Percentiles rank a stretch among this genome's conserved stretches.
These are phyloP conservation scores for Acipenser transmontanus DNA, from an alignment of 2,797 vertebrate species.

Conservation along the genomic window DNA sequence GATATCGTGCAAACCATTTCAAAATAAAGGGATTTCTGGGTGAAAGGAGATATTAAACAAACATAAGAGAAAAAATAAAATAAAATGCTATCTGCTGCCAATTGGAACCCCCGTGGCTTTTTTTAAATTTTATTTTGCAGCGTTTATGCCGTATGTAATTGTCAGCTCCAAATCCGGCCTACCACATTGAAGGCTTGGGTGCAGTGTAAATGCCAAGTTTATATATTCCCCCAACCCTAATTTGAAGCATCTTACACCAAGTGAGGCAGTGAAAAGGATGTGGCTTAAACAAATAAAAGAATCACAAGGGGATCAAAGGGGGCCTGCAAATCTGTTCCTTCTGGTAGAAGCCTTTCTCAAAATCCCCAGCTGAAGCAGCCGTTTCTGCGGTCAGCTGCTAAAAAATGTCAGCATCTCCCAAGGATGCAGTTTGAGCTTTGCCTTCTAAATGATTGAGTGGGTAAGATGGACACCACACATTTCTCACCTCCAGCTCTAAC, in stretches of 20 bases:
- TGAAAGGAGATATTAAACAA: not conserved
- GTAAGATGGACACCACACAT: constrained; percentile 19
- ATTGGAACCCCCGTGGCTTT: not conserved
- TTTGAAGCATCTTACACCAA: constrained; percentile 81
- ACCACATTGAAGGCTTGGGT: constrained; percentile 1
- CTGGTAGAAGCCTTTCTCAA: constrained; percentile 64
- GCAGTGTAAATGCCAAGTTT: constrained; percentile 2
- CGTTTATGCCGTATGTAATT: not conserved
- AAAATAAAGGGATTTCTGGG: not conserved
- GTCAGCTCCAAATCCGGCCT: constrained; percentile 20
- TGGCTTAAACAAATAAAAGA: constrained; percentile 82
- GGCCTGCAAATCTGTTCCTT: constrained; percentile 78
- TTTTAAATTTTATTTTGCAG: not conserved
- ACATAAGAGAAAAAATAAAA: constrained; percentile 1
- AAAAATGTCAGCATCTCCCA: constrained; percentile 42
- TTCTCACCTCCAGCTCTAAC: constrained; percentile 16
- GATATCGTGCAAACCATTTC: no score
- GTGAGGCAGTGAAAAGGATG: constrained; percentile 71
- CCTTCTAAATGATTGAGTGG: constrained; percentile 52
- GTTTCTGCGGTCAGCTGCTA: constrained; percentile 9
- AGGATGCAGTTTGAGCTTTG: constrained; percentile 40
- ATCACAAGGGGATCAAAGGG: constrained; percentile 83
- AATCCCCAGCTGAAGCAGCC: not conserved
- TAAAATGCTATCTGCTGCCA: constrained; percentile 4
- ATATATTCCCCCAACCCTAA: constrained; percentile 49